Evolutionary conservation across 2,888 invertebrate species (phyloP), one percentile per base, ranked within the genome.

Genomic region (Odiellus spinosus): DNA sequence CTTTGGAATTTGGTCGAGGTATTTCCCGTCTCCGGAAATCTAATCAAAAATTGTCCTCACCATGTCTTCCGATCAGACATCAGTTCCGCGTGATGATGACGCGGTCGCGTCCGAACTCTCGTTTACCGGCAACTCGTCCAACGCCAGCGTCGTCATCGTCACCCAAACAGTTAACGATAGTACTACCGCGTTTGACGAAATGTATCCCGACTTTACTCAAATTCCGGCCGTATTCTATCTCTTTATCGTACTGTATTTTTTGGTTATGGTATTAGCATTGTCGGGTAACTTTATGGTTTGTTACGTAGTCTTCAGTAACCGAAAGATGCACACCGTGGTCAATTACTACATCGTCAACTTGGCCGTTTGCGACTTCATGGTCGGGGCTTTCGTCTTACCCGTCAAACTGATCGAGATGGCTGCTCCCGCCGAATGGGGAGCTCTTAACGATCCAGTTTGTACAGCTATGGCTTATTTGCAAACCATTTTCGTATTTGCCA

Each of bases 261-360:
- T 62, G 11, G 63, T 67, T 12, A 63, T 64, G 47, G 48, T 63
- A 12, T 49, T 66, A 14, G 62, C 68, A 5, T 42, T 55, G 10
- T 36, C 49, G 2, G 69, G 69, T 14, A 69, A 69, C 53, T 53
- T 62, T 11, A 54, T 68, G 45, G 67, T 69, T 4, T 64, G 65
- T 18, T 60, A 63, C 56, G 67, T 67, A 1, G 65, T 69, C 3
- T 62, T 61, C 56, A 54, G 61, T 12, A 65, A 68, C 55, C 61
- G 61, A 20, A 62, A 64, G 47, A 68, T 69, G 68, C 67, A 67
- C 50, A 67, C 67, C 0, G 65, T 65, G 5, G 67, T 68, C 40
- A 68, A 69, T 56, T 67, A 64, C 51, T 67, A 67, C 56, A 67
- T 69, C 40, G 65, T 67, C 43, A 67, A 67, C 48, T 55, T 69